These are phyloP conservation scores for Phalera bucephala DNA, from an alignment of 2,888 invertebrate species.

Conservation along the genomic window DNA sequence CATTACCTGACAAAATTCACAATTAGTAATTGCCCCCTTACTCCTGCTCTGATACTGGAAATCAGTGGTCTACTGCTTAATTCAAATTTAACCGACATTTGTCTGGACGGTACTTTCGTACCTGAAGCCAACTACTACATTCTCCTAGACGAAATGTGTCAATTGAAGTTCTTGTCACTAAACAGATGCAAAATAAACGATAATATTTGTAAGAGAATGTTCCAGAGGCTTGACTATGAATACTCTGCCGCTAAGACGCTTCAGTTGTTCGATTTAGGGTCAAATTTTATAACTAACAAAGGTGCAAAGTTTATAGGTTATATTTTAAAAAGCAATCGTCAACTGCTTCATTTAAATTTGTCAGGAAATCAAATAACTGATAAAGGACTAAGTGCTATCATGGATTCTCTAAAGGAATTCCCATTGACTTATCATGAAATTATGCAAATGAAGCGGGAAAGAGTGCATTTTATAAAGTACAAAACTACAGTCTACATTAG, in stretches of 20 bases:
- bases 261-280: conserved; percentile 43
- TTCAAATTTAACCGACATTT: conserved; percentile 54
- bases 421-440: conserved; percentile 37
- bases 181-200: conserved; percentile 50
- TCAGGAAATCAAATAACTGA: conserved; percentile 50
- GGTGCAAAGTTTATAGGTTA: conserved; percentile 42
- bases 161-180: conserved; percentile 49
- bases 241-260: conserved; percentile 30
- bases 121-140: conserved; percentile 43
- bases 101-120: conserved; percentile 46
- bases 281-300: conserved; percentile 46
- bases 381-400: conserved; percentile 39
- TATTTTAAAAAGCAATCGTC: conserved; percentile 48
- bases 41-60: conserved; percentile 32
- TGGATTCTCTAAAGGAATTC: conserved; percentile 43
- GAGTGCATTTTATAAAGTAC: conserved; percentile 24
- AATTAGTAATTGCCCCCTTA: conserved; percentile 34
- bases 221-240: conserved; percentile 29
- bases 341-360: conserved; percentile 49
- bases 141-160: conserved; percentile 38
- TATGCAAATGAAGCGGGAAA: conserved; percentile 18
- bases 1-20: conserved; percentile 36
- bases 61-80: conserved; percentile 43
- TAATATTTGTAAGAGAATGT: conserved; percentile 36
- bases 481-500: conserved; percentile 26